Evolutionary conservation across 2,888 invertebrate genomes (phyloP), one percentile per base, ranked within the genome.

Genomic region (Mimachlamys varia): DNA sequence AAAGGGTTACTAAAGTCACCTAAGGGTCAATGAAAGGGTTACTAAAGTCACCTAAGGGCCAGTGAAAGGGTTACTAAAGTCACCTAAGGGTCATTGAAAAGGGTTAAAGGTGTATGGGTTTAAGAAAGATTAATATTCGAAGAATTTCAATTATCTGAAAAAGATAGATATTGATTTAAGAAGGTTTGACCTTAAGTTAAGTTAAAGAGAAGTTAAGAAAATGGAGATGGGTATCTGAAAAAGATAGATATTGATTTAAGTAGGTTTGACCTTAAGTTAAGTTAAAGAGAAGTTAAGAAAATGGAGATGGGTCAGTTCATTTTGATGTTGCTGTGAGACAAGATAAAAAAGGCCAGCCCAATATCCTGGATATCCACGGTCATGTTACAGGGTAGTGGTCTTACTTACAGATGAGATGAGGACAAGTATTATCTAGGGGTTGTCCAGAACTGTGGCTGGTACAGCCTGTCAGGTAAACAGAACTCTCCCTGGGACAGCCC

Each of bases 391-490:
- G 33, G 33, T 76, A 22, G 12, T 76, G 76, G 33, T 15, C 27
- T 33, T 76, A 76, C 22, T 76, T 76, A 76, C 76, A 76, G 33
- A 76, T 76, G 76, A 33, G 76, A 58, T 58, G 58, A 58, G 58
- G 19, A 58, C 58, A 58, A 53, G 13, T 62, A 22, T 33, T 76
- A 33, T 22, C 27, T 27, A 33, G 76, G 33, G 76, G 76, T 33
- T 76, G 17, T 27, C 33, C 27, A 76, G 76, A 76, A 76, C 76
- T 3, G 27, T 33, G 13, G 27, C 7, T 33, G 33, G 76, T 27
- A 76, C 76, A 76, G 12, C 27, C 33, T 76, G 76, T 76, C 76
- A 76, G 12, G 27, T 33, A 15, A 76, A 27, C 76, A 76, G 76
- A 76, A 76, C 76, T 22, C 76, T 76, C 76, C 33, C 76, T 33